phyloP scores from a whole-genome alignment of 2,888 invertebrate genomes.

The Athalia cordata region DNA sequence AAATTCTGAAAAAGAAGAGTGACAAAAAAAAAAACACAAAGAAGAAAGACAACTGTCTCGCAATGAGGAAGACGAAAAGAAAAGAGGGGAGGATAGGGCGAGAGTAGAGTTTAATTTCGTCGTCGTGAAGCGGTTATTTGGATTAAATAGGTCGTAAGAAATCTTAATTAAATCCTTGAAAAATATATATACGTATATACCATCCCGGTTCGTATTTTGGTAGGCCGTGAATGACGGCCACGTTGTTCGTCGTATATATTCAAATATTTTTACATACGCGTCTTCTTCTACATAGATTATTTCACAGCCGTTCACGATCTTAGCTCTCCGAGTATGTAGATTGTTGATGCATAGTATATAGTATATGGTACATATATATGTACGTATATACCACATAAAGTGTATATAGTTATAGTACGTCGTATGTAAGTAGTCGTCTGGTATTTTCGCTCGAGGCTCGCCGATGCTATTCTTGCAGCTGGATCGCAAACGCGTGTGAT shows the following conservation, averaged over 20 bases:
- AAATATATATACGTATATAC: conserved; percentile 15
- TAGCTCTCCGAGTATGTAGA: conserved; percentile 10
- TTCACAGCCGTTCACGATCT: conserved; percentile 43
- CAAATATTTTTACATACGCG: conserved; percentile 46
- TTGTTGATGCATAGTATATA: no score
- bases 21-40: not conserved
- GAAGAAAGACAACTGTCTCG: not conserved
- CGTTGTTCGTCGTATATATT: not conserved
- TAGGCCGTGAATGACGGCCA: conserved; percentile 50
- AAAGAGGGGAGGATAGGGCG: not conserved
- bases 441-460: conserved; percentile 44
- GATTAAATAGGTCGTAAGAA: conserved; percentile 57
- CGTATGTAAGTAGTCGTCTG: conserved; percentile 20
- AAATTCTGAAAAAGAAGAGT: not conserved
- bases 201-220: conserved; percentile 50
- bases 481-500: conserved; percentile 44
- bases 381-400: conserved; percentile 29
- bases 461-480: conserved; percentile 46
- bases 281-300: conserved; percentile 36
- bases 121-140: conserved; percentile 47
- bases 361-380: no score
- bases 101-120: conserved; percentile 26
- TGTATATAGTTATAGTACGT: not conserved
- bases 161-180: conserved; percentile 55
- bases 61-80: not conserved